Base-by-base conservation (phyloP, 2,888 invertebrate genomes). In the Xanthia togata region DNA sequence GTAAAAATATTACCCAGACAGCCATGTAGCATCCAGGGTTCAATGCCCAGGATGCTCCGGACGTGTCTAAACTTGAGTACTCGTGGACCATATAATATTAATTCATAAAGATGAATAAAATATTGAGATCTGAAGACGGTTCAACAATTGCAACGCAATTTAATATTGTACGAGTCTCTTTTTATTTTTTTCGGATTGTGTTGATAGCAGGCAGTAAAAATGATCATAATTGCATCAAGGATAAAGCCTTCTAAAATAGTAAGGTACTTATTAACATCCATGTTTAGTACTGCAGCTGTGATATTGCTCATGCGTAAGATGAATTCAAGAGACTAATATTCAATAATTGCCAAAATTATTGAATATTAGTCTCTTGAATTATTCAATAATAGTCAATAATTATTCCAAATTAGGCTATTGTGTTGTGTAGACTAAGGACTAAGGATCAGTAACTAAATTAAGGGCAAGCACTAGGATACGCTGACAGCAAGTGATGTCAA, bases 61-160 rank as follows among this genome's bases (percentile, higher is more conserved):
- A 53, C 0, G 17, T 17, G 53, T 50, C 44, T 50, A 50, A 50
- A 20, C 20, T 12, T 44, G n/a, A 12, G 35, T 6, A n/a, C 6
- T 59, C 23, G 20, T 17, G 4, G 17, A 41, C 31, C 41, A 60
- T 38, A 53, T 38, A 35, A 53, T n/a, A 41, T 53, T 17, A 38
- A 77, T 65, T 63, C 23, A 50, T 35, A 44, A 53, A 44, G 59
- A 35, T 55, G 35, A 38, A 68, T 47, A 20, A n/a, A 44, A 55
- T 23, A 4, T 38, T 31, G 8, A 57, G 38, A 41, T 57, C 41
- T 47, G 47, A 31, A 71, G 20, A 47, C 26, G 35, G 47, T 31
- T 44, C 38, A 50, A 72, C 41, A 79, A 71, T 79, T 64, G 23
- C 57, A 79, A 44, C 3, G 50, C 35, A 59, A 65, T 80, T 35